Evolutionary conservation across 2,888 invertebrate genomes (phyloP).

Genomic region (Heliconius charithonia): DNA sequence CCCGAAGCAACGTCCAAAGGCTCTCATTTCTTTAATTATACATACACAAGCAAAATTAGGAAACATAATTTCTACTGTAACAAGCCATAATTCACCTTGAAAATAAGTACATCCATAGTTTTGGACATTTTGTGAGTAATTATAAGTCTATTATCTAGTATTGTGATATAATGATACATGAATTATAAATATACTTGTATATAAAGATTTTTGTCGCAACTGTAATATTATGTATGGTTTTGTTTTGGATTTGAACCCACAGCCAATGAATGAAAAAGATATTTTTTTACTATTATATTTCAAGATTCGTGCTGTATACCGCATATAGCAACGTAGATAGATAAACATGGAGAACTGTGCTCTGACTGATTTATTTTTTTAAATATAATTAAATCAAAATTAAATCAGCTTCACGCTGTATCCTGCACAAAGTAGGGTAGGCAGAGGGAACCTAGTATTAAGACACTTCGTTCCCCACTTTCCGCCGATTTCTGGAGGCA

Average conservation of each 20-base stretch:
- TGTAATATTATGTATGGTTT: not conserved
- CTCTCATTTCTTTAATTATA: not conserved
- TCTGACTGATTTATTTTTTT: no score
- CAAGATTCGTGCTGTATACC: not conserved
- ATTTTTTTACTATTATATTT: not conserved
- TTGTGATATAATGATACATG: not conserved
- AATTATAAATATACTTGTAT: conserved; percentile 2
- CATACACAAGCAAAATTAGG: not conserved
- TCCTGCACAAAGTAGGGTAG: no score
- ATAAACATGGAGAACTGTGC: not conserved
- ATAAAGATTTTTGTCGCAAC: conserved; percentile 13
- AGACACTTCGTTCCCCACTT: no score
- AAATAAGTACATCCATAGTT: conserved; percentile 9
- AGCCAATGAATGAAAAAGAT: not conserved
- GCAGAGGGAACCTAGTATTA: no score
- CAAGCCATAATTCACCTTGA: conserved; percentile 2
- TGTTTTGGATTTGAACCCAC: not conserved
- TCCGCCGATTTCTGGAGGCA: no score
- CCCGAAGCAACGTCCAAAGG: not conserved
- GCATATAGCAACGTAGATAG: not conserved
- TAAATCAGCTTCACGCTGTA: no score
- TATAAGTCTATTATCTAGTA: not conserved
- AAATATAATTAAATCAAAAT: no score
- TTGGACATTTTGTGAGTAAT: not conserved
- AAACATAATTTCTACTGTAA: not conserved